These are phyloP conservation scores for Drymonia ruficornis DNA, from an alignment of 2,888 invertebrate species.

Conservation along the genomic window DNA sequence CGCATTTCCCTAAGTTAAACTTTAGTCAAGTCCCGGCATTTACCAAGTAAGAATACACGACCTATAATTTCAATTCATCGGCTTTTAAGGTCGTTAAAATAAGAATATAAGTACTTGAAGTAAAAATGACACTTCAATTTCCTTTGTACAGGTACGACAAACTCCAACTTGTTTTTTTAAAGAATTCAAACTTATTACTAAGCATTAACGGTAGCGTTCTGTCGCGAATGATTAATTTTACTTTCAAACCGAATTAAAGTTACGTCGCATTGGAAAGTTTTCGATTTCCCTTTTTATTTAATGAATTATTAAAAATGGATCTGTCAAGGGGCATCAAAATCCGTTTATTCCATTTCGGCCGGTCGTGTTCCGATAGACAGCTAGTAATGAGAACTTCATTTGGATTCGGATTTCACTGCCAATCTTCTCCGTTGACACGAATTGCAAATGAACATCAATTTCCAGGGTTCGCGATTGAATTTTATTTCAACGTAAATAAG, in stretches of 20 bases:
- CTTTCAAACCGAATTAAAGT: slow-evolving; percentile 30
- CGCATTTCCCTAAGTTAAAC: too few species aligned
- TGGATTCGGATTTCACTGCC: slow-evolving; percentile 44
- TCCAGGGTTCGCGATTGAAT: slow-evolving; percentile 28
- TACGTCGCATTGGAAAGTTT: slow-evolving; percentile 21
- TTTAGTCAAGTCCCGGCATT: too few species aligned
- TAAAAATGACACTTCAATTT: not conserved
- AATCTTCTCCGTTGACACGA: slow-evolving; percentile 46
- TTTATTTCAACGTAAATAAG: slow-evolving; percentile 2
- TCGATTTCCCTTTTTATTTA: slow-evolving; percentile 35
- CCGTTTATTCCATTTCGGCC: slow-evolving; percentile 43
- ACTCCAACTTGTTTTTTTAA: not conserved
- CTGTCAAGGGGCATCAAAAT: slow-evolving; percentile 48
- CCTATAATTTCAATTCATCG: too few species aligned
- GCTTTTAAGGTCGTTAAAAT: too few species aligned
- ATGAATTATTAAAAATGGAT: slow-evolving; percentile 49
- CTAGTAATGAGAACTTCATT: slow-evolving; percentile 54
- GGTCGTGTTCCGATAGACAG: slow-evolving; percentile 43
- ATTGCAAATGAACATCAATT: slow-evolving; percentile 47
- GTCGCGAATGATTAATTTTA: slow-evolving; percentile 17
- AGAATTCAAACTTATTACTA: not conserved
- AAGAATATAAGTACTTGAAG: too few species aligned
- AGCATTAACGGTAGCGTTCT: not conserved
- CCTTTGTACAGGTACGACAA: not conserved
- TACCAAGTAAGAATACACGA: too few species aligned